phyloP scores from a whole-genome alignment of 2,797 vertebrate species.

The Mallotus villosus region DNA sequence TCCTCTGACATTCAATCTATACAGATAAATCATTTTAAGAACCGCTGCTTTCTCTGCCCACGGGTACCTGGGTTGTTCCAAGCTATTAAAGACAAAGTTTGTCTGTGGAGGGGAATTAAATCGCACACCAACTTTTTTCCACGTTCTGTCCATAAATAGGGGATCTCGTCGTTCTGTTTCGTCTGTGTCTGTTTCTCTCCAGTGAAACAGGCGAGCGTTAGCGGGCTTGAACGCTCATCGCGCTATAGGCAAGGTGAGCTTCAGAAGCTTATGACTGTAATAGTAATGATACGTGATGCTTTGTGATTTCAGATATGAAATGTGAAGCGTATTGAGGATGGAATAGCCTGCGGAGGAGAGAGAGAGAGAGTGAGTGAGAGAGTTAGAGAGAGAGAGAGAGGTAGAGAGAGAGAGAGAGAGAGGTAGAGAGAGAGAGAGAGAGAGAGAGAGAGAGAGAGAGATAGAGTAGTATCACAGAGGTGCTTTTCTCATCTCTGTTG shows the following conservation, averaged over 20 bases:
- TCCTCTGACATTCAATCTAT: slow-evolving; percentile 48
- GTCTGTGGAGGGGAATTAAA: slow-evolving; percentile 22
- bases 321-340: neutral
- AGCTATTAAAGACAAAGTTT: slow-evolving; percentile 29
- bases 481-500: slow-evolving; percentile 12
- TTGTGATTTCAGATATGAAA: neutral
- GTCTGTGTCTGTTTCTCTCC: too few relatives aligned
- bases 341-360: neutral
- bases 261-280: too few relatives aligned
- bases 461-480: too few relatives aligned
- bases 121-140: neutral
- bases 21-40: slow-evolving; percentile 52
- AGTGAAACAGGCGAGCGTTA: too few relatives aligned
- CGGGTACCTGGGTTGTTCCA: slow-evolving; percentile 36
- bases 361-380: neutral
- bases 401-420: neutral
- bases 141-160: neutral
- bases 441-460: neutral
- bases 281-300: neutral
- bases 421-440: neutral
- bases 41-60: slow-evolving; percentile 28
- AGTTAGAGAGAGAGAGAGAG: slow-evolving; percentile 2
- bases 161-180: too few relatives aligned
- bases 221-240: too few relatives aligned
- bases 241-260: too few relatives aligned